Evolutionary conservation across 2,888 invertebrate species (phyloP).

Genomic region (Bursaphelenchus okinawaensis): DNA sequence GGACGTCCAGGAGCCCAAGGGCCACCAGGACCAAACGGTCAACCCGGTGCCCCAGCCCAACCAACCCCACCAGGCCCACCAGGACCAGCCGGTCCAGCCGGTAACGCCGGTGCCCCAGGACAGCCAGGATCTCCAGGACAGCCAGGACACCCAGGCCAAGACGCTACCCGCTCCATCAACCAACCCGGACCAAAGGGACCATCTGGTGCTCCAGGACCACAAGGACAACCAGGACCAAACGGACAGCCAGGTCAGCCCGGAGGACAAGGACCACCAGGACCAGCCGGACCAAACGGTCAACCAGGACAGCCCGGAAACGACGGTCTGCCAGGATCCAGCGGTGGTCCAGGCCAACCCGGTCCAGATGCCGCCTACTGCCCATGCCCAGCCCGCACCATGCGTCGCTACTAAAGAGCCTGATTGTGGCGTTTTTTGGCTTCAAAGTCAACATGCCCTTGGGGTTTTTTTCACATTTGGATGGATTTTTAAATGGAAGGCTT

Average conservation of each 20-base stretch:
- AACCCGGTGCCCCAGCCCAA: conserved; percentile 13
- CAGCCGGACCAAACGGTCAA: conserved; percentile 15
- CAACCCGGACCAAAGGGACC: neutral
- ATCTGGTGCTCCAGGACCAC: conserved; percentile 12
- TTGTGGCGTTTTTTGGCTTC: neutral
- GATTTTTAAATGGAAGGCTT: neutral
- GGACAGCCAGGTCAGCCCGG: conserved; percentile 30
- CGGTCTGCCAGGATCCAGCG: conserved; percentile 40
- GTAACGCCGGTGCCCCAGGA: conserved; percentile 25
- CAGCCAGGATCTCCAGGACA: conserved; percentile 24
- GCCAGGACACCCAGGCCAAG: neutral
- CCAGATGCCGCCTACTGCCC: conserved; percentile 21
- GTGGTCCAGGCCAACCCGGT: conserved; percentile 37
- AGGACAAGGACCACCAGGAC: conserved; percentile 29
- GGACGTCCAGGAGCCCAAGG: conserved; percentile 17
- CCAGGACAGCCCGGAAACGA: conserved; percentile 31
- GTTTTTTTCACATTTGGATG: neutral
- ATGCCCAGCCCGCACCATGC: neutral
- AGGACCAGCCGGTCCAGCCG: conserved; percentile 14
- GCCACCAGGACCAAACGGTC: conserved; percentile 13
- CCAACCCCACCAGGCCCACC: conserved; percentile 9
- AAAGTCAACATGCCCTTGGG: neutral
- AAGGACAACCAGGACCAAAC: conserved; percentile 21
- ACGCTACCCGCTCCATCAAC: neutral
- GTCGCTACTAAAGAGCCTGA: neutral